These are phyloP conservation scores for Nemotelus nigrinus DNA, from an alignment of 2,888 invertebrate species.

Conservation along the genomic window DNA sequence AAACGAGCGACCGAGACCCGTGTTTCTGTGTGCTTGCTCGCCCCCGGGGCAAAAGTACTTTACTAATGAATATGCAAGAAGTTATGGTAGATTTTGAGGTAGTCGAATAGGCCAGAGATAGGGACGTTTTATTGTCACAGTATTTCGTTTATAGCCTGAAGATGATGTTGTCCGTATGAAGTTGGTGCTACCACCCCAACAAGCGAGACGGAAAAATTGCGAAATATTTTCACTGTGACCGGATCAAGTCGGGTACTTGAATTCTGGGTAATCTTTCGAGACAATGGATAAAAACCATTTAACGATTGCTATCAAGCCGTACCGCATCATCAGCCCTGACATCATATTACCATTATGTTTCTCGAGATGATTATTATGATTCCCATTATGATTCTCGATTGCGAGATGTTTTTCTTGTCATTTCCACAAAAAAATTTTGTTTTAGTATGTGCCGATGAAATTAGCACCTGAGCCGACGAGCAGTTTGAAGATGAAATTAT, in stretches of 20 bases:
- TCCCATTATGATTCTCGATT: background rate
- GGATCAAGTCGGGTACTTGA: background rate
- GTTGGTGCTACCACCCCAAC: background rate
- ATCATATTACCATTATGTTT: no score
- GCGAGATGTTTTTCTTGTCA: background rate
- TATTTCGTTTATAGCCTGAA: conserved; percentile 26
- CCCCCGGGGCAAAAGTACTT: conserved; percentile 36
- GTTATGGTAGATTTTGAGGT: conserved; percentile 36
- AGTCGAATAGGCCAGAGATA: conserved; percentile 6
- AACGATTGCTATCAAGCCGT: conserved; percentile 30
- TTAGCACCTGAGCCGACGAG: conserved; percentile 24
- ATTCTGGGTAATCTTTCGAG: conserved; percentile 14
- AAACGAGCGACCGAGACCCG: background rate
- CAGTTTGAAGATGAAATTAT: background rate
- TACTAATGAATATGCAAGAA: conserved; percentile 44
- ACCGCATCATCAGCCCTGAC: background rate
- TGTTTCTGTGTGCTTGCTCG: conserved; percentile 4
- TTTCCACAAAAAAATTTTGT: background rate
- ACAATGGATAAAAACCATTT: conserved; percentile 37
- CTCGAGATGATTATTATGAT: no score
- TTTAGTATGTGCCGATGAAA: conserved; percentile 27
- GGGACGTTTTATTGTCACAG: conserved; percentile 38
- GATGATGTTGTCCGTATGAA: conserved; percentile 33
- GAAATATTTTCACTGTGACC: background rate
- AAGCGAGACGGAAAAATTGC: background rate